Evolutionary conservation across 2,113 vertebrate species (phyloP).

Genomic region (Strigops habroptila): DNA sequence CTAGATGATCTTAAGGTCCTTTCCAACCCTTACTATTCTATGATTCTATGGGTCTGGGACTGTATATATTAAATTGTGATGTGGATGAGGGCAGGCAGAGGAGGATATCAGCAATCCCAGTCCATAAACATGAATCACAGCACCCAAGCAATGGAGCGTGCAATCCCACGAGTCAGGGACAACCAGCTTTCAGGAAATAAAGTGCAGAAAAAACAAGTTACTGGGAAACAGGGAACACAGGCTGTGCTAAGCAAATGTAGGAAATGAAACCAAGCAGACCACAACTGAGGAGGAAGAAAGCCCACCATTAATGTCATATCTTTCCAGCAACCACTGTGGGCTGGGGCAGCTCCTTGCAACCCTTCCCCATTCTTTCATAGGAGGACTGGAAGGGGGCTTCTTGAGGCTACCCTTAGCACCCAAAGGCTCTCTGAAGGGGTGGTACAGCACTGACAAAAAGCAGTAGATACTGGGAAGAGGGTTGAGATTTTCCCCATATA

Average conservation of each 20-base stretch:
- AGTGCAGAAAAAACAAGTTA: background rate
- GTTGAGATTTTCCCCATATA: background rate
- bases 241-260: background rate
- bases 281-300: background rate
- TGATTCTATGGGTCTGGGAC: background rate
- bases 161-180: background rate
- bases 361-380: background rate
- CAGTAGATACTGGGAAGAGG: background rate
- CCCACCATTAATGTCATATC: background rate
- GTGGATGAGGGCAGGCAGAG: background rate
- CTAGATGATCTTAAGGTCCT: too few relatives aligned
- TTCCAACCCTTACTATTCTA: too few relatives aligned
- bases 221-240: background rate
- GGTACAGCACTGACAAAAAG: background rate
- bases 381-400: background rate
- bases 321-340: background rate
- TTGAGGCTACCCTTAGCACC: background rate
- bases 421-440: background rate
- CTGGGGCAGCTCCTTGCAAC: background rate
- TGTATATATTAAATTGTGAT: background rate
- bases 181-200: background rate
- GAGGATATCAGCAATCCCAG: background rate
- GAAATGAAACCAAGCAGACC: background rate
- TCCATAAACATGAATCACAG: background rate
- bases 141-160: background rate